Evolutionary conservation across 2,888 invertebrate species (phyloP).

Genomic region (Petrophora chlorosata): DNA sequence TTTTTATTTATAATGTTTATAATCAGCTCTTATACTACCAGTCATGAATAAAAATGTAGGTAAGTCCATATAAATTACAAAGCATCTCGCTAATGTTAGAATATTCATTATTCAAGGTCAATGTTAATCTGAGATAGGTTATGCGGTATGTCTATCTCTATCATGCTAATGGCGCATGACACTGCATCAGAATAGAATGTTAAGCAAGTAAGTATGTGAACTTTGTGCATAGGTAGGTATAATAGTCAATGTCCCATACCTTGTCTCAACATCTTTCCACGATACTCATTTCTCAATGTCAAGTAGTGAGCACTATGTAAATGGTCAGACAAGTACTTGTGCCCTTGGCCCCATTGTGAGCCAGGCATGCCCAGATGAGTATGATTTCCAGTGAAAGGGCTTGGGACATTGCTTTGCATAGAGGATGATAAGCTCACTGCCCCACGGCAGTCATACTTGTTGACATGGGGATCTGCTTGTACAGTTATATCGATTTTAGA

Average conservation of each 20-base stretch:
- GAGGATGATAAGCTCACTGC: slow-evolving; percentile 86
- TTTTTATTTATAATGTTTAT: no score
- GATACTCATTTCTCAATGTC: slow-evolving; percentile 79
- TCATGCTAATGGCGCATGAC: no score
- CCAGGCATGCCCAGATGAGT: slow-evolving; percentile 91
- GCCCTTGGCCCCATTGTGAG: slow-evolving; percentile 87
- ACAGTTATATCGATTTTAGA: slow-evolving; percentile 62
- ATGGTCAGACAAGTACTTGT: slow-evolving; percentile 87
- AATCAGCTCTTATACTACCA: no score
- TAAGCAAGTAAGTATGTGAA: not conserved
- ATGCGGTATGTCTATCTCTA: not conserved
- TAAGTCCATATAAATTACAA: no score
- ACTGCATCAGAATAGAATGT: not conserved
- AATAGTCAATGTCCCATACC: slow-evolving; percentile 52
- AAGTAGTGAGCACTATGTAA: slow-evolving; percentile 87
- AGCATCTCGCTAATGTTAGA: no score
- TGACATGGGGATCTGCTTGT: slow-evolving; percentile 83
- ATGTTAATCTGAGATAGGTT: not conserved
- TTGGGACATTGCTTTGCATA: slow-evolving; percentile 91
- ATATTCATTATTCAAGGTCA: slow-evolving; percentile 2
- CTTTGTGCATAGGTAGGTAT: not conserved
- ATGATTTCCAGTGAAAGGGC: slow-evolving; percentile 85
- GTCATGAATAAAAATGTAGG: not conserved
- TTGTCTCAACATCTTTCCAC: slow-evolving; percentile 52
- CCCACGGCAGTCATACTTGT: slow-evolving; percentile 87